Evolutionary conservation across 2,797 vertebrate species (phyloP), one percentile per base, ranked within the genome.

Genomic region (Emys orbicularis): DNA sequence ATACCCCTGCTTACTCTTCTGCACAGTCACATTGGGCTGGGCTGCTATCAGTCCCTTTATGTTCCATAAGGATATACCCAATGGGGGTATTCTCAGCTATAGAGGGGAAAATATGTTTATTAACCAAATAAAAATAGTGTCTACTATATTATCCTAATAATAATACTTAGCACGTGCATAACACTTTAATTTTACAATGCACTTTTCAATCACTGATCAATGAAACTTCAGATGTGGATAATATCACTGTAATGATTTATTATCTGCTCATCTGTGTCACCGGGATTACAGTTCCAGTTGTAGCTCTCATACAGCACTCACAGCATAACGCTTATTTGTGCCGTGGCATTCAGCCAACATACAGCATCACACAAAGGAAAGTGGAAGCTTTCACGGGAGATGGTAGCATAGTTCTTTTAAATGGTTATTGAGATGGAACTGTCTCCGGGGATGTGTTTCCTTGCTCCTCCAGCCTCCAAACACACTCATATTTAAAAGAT

Each of bases 251-350:
- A 84, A 79, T 92, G 89, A 87, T 89, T 93, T 92, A 83, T 93
- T 94, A 85, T 96, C 94, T 90, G 74, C 93, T 96, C 87, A 92
- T 92, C 79, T 59, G 47, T 29, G 15, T 95, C 89, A 52, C 88
- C 87, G 59, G 81, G 65, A 68, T 94, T 90, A 53, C 65, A 41
- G 83, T 96, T 77, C 37, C 53, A 44, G 59, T 86, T 90, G 16
- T 89, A 91, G 86, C 68, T 92, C 79, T 91, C 56, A 72, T 7
- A 10, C 72, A 84, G 27, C 54, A 34, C 25, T 95, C 31, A 41
- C 0, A 2, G 76, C 93, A 93, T 94, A 93, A 81, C n/a, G 89
- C 59, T 76, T 83, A 41, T 41, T 59, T 84, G 4, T 93, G 86
- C 56, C 57, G 86, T 90, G 49, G 8, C 10, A 1, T 94, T 84